A percentile compares a stretch with the other conserved stretches of the same genome.
Conservation (phyloP, 1,140 invertebrate genomes). For the Brachionus koreanus region DNA sequence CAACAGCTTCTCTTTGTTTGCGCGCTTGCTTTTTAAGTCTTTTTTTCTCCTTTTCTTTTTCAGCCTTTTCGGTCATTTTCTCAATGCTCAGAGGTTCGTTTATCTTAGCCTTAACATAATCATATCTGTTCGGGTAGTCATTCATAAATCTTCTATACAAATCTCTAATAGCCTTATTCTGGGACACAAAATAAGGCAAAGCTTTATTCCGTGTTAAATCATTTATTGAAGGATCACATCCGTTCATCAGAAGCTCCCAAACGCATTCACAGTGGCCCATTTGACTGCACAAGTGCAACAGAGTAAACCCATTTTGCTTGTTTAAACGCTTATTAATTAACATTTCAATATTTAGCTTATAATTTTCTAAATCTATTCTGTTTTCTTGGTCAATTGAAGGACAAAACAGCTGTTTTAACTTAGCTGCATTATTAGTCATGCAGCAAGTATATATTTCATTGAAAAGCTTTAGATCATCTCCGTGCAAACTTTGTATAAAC, state of each 20-base stretch:
- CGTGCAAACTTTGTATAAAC: not conserved
- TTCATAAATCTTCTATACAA: constrained; percentile 70
- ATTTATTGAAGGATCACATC: not conserved
- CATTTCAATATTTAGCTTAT: constrained; percentile 8
- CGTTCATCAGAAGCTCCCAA: constrained; percentile 45
- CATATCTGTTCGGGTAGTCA: constrained; percentile 68
- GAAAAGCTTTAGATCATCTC: constrained; percentile 9
- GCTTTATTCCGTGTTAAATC: constrained; percentile 64
- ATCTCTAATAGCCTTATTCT: constrained; percentile 67
- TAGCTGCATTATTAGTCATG: constrained; percentile 12
- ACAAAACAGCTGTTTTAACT: not conserved
- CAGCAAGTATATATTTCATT: constrained; percentile 29
- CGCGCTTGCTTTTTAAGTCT: constrained; percentile 60
- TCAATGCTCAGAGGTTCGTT: constrained; percentile 65
- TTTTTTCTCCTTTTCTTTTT: constrained; percentile 53
- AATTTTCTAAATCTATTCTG: not conserved
- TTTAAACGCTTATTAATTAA: constrained; percentile 25
- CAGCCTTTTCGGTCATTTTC: constrained; percentile 62
- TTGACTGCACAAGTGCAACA: constrained; percentile 70
- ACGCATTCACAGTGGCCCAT: constrained; percentile 64
- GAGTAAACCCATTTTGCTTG: constrained; percentile 49
- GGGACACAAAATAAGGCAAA: constrained; percentile 68
- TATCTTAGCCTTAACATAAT: constrained; percentile 68
- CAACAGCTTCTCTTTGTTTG: constrained; percentile 62
- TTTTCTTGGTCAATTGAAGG: not conserved